A percentile compares a stretch with the other conserved stretches of the same genome.
These are phyloP conservation scores for Danaus melanippus DNA, from an alignment of 1,140 invertebrate genomes.

Conservation along the genomic window DNA sequence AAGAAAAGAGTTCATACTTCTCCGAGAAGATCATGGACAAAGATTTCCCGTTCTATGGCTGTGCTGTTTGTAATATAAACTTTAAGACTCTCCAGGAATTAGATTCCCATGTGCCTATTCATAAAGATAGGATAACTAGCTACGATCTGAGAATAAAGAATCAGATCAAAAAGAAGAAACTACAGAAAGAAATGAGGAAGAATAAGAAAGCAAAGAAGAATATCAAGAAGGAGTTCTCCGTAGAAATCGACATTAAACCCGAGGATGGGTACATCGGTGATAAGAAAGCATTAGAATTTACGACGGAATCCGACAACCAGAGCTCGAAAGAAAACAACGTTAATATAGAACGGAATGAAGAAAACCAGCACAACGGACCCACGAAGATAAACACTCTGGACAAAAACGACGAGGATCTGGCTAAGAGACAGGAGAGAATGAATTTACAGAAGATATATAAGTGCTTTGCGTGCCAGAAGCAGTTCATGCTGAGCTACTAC, in stretches of 20 bases:
- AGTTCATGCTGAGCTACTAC: conserved; percentile 60
- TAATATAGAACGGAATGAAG: conserved; percentile 2
- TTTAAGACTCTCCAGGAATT: conserved; percentile 37
- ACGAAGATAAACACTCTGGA: not conserved
- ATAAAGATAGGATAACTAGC: conserved; percentile 52
- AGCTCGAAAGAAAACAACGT: conserved; percentile 20
- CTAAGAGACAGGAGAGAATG: conserved; percentile 21
- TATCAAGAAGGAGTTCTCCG: conserved; percentile 35
- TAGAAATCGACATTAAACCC: conserved; percentile 50
- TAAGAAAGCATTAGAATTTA: conserved; percentile 39
- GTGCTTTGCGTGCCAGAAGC: conserved; percentile 58
- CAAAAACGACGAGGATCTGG: not conserved
- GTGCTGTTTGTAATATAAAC: conserved; percentile 53
- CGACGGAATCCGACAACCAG: conserved; percentile 17
- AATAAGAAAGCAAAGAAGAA: conserved; percentile 37
- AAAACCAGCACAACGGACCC: conserved; percentile 5
- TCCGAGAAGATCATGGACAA: conserved; percentile 52
- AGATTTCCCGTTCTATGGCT: conserved; percentile 53
- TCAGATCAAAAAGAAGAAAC: conserved; percentile 43
- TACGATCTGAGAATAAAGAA: conserved; percentile 53
- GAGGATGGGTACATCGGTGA: conserved; percentile 59
- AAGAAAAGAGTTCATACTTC: conserved; percentile 39
- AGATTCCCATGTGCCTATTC: conserved; percentile 46
- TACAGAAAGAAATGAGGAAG: conserved; percentile 52
- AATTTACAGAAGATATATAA: conserved; percentile 62